Conservation (phyloP, 2,797 vertebrate species). For the Botia kubotai region DNA sequence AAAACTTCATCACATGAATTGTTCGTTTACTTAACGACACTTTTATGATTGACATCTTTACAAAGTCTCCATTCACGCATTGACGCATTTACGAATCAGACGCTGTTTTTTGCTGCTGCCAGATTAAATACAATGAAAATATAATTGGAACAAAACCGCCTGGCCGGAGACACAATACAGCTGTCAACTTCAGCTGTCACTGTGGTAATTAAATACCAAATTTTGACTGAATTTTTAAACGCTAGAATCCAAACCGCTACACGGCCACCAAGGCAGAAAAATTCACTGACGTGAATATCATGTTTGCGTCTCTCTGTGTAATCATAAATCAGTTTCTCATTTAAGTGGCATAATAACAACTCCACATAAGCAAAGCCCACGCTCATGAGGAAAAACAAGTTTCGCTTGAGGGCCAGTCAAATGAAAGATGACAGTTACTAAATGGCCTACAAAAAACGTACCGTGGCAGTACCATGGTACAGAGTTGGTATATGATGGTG, state of each 20-base stretch:
- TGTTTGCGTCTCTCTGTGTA: not conserved
- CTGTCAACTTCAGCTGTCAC: constrained; percentile 35
- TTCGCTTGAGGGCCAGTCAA: constrained; percentile 5
- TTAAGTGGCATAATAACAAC: constrained; percentile 13
- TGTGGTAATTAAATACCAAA: not conserved
- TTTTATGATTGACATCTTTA: constrained; percentile 19
- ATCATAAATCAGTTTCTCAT: not conserved
- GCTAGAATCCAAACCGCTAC: constrained; percentile 17
- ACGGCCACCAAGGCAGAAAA: constrained; percentile 8
- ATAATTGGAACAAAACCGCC: constrained; percentile 21
- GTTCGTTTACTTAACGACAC: constrained; percentile 13
- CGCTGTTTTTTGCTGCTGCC: constrained; percentile 26
- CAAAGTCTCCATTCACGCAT: not conserved
- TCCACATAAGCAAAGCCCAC: constrained; percentile 13
- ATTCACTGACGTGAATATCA: not conserved
- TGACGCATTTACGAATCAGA: constrained; percentile 8
- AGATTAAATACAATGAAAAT: constrained; percentile 28
- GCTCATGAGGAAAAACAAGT: not conserved
- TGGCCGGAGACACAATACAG: constrained; percentile 24
- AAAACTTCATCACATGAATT: constrained; percentile 8
- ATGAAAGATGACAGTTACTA: constrained; percentile 16
- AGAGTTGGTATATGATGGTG: not conserved
- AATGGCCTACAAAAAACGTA: constrained; percentile 7
- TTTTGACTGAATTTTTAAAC: constrained; percentile 27
- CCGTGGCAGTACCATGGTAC: constrained; percentile 12